phyloP scores from a whole-genome alignment of 2,888 invertebrate species.

The Didymodactylos carnosus region DNA sequence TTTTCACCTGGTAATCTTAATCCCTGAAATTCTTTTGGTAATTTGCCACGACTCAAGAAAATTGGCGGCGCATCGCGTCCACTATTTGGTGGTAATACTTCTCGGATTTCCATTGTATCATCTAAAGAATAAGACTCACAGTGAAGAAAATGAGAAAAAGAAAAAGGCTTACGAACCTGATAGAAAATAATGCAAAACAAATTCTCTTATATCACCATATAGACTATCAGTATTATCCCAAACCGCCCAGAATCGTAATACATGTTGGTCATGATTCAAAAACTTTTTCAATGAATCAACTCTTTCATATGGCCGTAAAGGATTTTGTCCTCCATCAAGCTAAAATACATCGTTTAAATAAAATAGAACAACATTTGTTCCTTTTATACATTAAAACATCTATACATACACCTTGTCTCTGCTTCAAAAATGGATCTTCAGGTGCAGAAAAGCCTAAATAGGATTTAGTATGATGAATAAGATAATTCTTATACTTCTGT shows the following conservation, averaged over 20 bases:
- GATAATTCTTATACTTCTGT: neutral
- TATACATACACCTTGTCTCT: conserved; percentile 28
- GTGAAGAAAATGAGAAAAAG: no score
- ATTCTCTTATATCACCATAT: conserved; percentile 53
- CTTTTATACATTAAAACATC: conserved; percentile 21
- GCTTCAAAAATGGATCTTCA: conserved; percentile 14
- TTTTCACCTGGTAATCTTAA: conserved; percentile 29
- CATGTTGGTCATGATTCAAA: conserved; percentile 53
- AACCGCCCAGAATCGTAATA: conserved; percentile 57
- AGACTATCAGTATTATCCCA: conserved; percentile 66
- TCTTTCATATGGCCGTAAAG: conserved; percentile 33
- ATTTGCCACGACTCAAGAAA: conserved; percentile 52
- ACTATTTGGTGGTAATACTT: conserved; percentile 45
- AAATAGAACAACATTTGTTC: conserved; percentile 14
- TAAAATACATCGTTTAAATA: conserved; percentile 15
- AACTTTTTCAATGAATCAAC: conserved; percentile 52
- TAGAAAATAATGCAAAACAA: conserved; percentile 63
- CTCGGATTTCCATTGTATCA: conserved; percentile 68
- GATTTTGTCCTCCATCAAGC: conserved; percentile 34
- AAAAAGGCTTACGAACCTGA: conserved; percentile 36
- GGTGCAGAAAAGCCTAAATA: conserved; percentile 5
- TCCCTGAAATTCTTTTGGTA: conserved; percentile 49
- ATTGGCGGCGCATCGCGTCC: conserved; percentile 51
- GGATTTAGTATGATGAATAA: neutral
- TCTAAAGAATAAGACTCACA: no score